phyloP scores from a whole-genome alignment of 2,113 vertebrate genomes.

The Nannospalax galili region DNA sequence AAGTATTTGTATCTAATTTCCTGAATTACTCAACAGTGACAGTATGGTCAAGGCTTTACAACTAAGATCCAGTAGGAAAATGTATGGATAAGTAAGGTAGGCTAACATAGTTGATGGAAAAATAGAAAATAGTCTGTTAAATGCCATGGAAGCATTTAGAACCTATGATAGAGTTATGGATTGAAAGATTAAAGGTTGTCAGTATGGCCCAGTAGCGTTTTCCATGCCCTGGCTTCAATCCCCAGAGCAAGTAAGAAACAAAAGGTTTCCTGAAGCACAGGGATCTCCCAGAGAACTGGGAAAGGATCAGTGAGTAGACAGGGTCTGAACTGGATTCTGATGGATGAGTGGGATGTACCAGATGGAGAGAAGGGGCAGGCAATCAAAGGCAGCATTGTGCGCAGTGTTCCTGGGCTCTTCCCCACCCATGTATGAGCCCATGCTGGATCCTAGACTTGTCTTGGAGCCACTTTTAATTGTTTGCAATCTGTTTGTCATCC shows the following conservation, averaged over 20 bases:
- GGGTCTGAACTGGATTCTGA: neutral
- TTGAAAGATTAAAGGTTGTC: neutral
- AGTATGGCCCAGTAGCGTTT: neutral
- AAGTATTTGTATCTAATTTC: neutral
- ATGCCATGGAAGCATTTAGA: neutral
- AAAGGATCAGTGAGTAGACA: neutral
- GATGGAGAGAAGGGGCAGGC: neutral
- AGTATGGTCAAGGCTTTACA: neutral
- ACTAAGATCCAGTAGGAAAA: neutral
- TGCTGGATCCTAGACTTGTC: neutral
- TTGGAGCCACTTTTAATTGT: neutral
- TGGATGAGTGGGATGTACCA: neutral
- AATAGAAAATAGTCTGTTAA: neutral
- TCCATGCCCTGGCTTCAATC: neutral
- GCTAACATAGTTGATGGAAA: neutral
- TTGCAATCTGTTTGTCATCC: neutral
- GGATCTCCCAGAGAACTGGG: neutral
- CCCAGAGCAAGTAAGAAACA: neutral
- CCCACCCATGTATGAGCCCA: accelerated
- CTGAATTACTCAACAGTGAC: conserved; percentile 31
- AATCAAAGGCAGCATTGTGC: neutral
- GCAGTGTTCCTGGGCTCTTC: neutral
- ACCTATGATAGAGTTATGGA: neutral
- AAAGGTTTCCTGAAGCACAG: neutral
- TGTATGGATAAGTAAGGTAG: neutral